A percentile compares a stretch with the other conserved stretches of the same genome.
phyloP scores from a whole-genome alignment of 1,140 invertebrate species.

The Batillaria attramentaria region DNA sequence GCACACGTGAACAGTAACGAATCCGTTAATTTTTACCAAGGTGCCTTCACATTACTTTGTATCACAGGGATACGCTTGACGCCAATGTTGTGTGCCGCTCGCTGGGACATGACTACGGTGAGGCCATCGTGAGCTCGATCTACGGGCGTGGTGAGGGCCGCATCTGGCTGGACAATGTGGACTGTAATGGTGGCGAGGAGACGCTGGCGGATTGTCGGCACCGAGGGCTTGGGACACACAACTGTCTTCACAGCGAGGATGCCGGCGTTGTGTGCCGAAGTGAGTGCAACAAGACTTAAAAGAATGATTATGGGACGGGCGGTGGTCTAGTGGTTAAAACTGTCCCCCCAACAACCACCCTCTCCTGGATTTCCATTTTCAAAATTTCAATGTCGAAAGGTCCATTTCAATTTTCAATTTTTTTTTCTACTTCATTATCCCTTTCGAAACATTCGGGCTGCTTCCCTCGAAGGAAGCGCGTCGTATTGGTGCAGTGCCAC shows the following conservation, averaged over 20 bases:
- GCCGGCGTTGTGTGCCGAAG: conserved; percentile 56
- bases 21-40: background rate
- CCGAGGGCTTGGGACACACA: conserved; percentile 52
- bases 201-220: conserved; percentile 48
- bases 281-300: conserved; percentile 33
- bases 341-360: too few relatives aligned
- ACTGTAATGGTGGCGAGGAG: conserved; percentile 57
- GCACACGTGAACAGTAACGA: background rate
- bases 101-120: conserved; percentile 51
- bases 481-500: too few relatives aligned
- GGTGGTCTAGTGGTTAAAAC: background rate
- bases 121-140: conserved; percentile 23
- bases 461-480: background rate
- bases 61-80: too few relatives aligned
- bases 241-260: conserved; percentile 63
- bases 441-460: background rate
- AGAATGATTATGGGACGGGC: background rate
- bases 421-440: background rate
- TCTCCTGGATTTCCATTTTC: background rate
- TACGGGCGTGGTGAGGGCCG: conserved; percentile 48
- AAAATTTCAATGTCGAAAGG: background rate
- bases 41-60: too few relatives aligned
- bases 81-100: conserved; percentile 56
- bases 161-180: conserved; percentile 63
- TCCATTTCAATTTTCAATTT: background rate